Evolutionary conservation across 1,140 invertebrate species (phyloP).

Genomic region (Drosophila bifasciata): DNA sequence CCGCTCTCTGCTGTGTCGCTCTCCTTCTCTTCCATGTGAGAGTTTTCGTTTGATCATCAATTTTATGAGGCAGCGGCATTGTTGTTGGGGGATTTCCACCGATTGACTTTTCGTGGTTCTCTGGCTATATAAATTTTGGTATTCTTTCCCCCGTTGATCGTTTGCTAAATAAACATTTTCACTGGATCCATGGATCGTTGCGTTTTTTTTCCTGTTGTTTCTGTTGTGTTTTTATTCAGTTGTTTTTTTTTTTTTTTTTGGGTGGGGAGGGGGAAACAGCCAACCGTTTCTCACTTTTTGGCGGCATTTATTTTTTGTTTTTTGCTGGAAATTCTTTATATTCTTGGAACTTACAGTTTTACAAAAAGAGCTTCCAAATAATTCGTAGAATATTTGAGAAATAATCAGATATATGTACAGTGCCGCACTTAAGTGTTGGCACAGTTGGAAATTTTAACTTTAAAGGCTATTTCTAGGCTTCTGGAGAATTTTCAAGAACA

Average conservation of each 20-base stretch:
- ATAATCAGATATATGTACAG: no score
- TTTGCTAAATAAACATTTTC: conserved; percentile 80
- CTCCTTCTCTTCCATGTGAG: conserved; percentile 55
- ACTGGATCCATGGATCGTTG: conserved; percentile 25
- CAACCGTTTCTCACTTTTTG: conserved; percentile 53
- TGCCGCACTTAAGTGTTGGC: no score
- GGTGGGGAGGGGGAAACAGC: conserved; percentile 28
- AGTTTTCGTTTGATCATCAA: conserved; percentile 82
- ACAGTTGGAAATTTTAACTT: no score
- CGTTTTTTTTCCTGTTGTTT: conserved; percentile 22
- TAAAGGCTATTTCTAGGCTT: no score
- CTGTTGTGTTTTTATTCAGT: conserved; percentile 13
- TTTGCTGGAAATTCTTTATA: conserved; percentile 17
- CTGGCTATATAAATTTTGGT: conserved; percentile 74
- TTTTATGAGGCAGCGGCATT: conserved; percentile 63
- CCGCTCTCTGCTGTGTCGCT: neutral
- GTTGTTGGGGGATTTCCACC: conserved; percentile 69
- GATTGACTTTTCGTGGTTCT: conserved; percentile 66
- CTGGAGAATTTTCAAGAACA: no score
- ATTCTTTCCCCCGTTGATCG: conserved; percentile 76
- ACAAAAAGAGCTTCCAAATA: conserved; percentile 3
- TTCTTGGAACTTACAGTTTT: conserved; percentile 38
- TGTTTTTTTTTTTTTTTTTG: conserved; percentile 30
- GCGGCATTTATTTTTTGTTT: conserved; percentile 44
- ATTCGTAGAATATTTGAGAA: conserved; percentile 1